These are phyloP conservation scores for Spongilla lacustris DNA, from an alignment of 37 sponge, comb jelly and placozoan genomes.

Conservation along the genomic window DNA sequence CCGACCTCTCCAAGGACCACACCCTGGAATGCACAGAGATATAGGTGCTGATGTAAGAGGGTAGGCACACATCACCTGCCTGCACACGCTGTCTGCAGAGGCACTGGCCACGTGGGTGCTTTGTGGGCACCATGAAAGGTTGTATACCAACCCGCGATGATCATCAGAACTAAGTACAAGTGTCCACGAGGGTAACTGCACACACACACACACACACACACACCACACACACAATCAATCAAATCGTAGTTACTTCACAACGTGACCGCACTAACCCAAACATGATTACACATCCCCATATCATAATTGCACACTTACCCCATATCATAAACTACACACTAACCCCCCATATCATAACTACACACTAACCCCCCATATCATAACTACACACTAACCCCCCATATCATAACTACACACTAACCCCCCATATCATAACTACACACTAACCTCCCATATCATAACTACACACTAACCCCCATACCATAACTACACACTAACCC, in stretches of 20 bases:
- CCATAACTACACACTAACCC: too few species aligned
- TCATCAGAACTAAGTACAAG: conserved; percentile 22
- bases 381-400: too few species aligned
- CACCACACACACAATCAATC: not conserved
- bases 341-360: too few species aligned
- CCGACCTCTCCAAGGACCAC: conserved; percentile 33
- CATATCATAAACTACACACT: too few species aligned
- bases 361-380: too few species aligned
- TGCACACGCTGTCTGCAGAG: conserved; percentile 72
- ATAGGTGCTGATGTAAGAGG: not conserved
- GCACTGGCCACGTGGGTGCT: conserved; percentile 60
- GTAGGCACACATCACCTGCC: not conserved
- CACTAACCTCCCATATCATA: too few species aligned
- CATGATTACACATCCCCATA: too few species aligned
- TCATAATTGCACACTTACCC: too few species aligned
- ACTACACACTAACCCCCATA: too few species aligned
- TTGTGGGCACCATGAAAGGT: conserved; percentile 73
- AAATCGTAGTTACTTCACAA: not conserved
- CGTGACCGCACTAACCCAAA: too few species aligned
- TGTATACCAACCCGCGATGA: conserved; percentile 70
- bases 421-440: too few species aligned
- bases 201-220: not conserved
- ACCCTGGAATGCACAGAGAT: not conserved
- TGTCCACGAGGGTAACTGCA: conserved; percentile 25
- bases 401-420: too few species aligned